Base-by-base conservation (phyloP, 2,888 invertebrate genomes). In the Diadegma fenestrale region DNA sequence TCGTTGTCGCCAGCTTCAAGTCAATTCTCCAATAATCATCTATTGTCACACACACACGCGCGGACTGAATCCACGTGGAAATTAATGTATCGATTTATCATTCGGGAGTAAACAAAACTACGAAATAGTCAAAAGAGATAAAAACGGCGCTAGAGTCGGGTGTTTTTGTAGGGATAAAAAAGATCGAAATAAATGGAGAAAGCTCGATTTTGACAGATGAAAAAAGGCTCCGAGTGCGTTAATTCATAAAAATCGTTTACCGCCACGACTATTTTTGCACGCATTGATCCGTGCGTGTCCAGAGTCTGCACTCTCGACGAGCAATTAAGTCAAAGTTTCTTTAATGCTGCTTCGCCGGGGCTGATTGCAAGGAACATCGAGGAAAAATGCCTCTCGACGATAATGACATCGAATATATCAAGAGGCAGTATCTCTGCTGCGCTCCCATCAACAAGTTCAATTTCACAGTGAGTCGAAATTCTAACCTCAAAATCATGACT, bases 361-460 rank as follows among this genome's bases (percentile, higher is more conserved):
- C 45, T 73, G 14, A 37, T 14, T 26, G 33, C 19, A 12, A 80
- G 30, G 64, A 17, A 17, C 37, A 19, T 48, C 41, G 19, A 17
- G n/a, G 1, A 37, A 58, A 76, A 58, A 80, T 82, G 85, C 30
- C 51, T 41, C 71, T 82, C 41, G 30, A 71, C 7, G 80, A 79
- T 8, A 30, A 80, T 37, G 76, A 87, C 37, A 45, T 85, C 30
- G 78, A 82, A 30, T 80, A 54, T 68, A 84, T 92, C 77, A 89
- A 88, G 73, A 90, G 88, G 41, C 91, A 92, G 79, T 93, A 93
- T 88, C 87, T 92, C 19, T 90, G 90, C 75, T 91, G 92, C 48
- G 87, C 88, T 43, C 90, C 92, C n/a, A 84, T 93, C 66, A 88
- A 87, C 68, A 90, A 87, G 85, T 86, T 92, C 19, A 79, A 88